A percentile compares a stretch with the other conserved stretches of the same genome.
These are phyloP conservation scores for Buceros bicornis DNA, from an alignment of 2,797 vertebrate genomes.

Conservation along the genomic window DNA sequence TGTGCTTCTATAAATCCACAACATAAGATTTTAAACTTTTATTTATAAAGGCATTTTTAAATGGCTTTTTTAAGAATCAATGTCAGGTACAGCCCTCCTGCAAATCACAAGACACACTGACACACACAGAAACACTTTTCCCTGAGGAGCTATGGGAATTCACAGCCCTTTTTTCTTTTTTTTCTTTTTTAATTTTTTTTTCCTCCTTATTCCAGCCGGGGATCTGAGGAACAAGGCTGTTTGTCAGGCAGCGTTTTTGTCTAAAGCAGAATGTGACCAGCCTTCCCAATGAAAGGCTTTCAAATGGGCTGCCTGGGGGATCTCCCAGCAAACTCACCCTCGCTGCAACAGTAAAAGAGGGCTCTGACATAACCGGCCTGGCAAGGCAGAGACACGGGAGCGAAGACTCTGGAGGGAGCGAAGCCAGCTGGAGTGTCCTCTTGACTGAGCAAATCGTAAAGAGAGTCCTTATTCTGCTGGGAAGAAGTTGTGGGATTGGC, in stretches of 20 bases:
- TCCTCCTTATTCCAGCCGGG: background rate
- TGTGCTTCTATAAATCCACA: background rate
- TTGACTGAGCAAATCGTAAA: conserved; percentile 38
- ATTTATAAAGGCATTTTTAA: background rate
- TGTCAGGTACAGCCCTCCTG: background rate
- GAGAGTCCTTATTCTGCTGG: conserved; percentile 53
- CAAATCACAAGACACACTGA: background rate
- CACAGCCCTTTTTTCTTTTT: background rate
- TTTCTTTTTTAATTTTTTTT: rapidly evolving
- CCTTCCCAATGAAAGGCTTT: conserved; percentile 53
- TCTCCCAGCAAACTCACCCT: background rate
- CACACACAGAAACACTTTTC: background rate
- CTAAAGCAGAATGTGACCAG: background rate
- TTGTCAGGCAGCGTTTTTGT: conserved; percentile 43
- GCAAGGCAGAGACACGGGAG: background rate
- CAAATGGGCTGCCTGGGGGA: conserved; percentile 16
- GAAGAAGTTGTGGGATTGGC: conserved; percentile 48
- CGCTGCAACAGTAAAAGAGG: background rate
- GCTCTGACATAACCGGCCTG: background rate
- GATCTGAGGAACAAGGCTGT: conserved; percentile 19
- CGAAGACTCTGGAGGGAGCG: background rate
- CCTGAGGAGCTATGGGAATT: background rate
- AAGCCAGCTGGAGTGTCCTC: conserved; percentile 62
- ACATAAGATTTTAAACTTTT: too few relatives aligned
- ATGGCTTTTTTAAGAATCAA: background rate